Percentiles rank a stretch among this genome's conserved stretches.
phyloP scores from a whole-genome alignment of 2,797 vertebrate species.

The Gymnoscopelus microlampas region DNA sequence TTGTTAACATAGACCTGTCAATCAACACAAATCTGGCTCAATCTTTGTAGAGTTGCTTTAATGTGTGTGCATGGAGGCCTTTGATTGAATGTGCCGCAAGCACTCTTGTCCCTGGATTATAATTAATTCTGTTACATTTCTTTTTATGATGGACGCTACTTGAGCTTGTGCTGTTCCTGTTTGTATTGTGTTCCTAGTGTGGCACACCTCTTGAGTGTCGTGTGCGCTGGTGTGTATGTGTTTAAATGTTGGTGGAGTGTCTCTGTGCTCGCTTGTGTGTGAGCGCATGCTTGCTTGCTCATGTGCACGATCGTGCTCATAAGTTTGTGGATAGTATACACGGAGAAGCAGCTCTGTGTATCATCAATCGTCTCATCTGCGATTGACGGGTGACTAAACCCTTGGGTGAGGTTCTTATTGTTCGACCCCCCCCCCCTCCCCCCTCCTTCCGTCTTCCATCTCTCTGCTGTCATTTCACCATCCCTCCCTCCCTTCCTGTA shows the following conservation, averaged over 20 bases:
- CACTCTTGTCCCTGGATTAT: background rate
- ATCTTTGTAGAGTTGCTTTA: constrained; percentile 46
- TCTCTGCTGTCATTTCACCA: constrained; percentile 76
- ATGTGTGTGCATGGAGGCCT: constrained; percentile 62
- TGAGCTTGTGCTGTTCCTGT: no score
- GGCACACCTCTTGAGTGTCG: no score
- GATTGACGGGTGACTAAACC: constrained; percentile 51
- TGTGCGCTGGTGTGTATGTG: constrained; percentile 18
- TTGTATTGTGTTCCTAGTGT: no score
- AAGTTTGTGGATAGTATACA: constrained; percentile 6
- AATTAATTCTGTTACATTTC: background rate
- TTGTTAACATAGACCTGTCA: constrained; percentile 23
- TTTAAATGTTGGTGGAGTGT: constrained; percentile 30
- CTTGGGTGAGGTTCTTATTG: constrained; percentile 63
- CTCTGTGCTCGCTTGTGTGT: constrained; percentile 44
- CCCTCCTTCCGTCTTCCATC: constrained; percentile 46
- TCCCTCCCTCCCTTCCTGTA: constrained; percentile 79
- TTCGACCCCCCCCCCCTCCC: constrained; percentile 54
- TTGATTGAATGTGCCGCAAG: constrained; percentile 27
- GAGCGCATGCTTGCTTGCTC: constrained; percentile 69
- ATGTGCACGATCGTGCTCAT: constrained; percentile 27
- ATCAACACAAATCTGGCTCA: constrained; percentile 56
- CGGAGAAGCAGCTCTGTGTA: constrained; percentile 31
- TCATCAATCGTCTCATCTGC: constrained; percentile 42
- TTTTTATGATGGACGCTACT: no score